Evolutionary conservation across 2,113 vertebrate genomes (phyloP).

Genomic region (Isichthys henryi): DNA sequence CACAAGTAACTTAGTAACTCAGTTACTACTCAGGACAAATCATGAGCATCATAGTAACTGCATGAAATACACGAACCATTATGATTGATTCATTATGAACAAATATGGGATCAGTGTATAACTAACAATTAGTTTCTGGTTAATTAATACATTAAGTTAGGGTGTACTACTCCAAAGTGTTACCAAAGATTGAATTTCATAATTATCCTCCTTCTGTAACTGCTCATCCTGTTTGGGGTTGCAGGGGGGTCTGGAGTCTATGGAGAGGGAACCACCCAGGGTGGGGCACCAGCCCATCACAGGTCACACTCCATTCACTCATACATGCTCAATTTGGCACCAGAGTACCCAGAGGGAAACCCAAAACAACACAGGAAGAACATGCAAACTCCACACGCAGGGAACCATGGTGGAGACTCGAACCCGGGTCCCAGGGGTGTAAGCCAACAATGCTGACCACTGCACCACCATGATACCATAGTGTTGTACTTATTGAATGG

Average conservation of each 20-base stretch:
- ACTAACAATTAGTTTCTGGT: not conserved
- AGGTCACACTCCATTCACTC: no score
- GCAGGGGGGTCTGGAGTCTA: no score
- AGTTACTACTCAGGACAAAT: not conserved
- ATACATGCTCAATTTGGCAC: no score
- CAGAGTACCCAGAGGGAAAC: no score
- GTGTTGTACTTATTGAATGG: not conserved
- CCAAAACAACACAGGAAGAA: not conserved
- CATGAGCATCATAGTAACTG: not conserved
- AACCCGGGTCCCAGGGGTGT: not conserved
- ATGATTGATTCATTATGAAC: not conserved
- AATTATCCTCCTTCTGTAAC: no score
- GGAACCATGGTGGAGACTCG: no score
- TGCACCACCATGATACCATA: not conserved
- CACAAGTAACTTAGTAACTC: not conserved
- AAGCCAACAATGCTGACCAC: not conserved
- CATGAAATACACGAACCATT: not conserved
- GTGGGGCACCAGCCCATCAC: no score
- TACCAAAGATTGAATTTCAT: no score
- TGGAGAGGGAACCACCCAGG: no score
- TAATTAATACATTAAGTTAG: not conserved
- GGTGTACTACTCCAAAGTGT: not conserved
- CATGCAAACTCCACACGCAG: no score
- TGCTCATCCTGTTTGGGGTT: no score
- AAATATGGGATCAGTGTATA: not conserved